Percentiles rank a stretch among this genome's conserved stretches.
phyloP scores from a whole-genome alignment of 2,888 invertebrate genomes.

The Xanthostigma xanthostigma region DNA sequence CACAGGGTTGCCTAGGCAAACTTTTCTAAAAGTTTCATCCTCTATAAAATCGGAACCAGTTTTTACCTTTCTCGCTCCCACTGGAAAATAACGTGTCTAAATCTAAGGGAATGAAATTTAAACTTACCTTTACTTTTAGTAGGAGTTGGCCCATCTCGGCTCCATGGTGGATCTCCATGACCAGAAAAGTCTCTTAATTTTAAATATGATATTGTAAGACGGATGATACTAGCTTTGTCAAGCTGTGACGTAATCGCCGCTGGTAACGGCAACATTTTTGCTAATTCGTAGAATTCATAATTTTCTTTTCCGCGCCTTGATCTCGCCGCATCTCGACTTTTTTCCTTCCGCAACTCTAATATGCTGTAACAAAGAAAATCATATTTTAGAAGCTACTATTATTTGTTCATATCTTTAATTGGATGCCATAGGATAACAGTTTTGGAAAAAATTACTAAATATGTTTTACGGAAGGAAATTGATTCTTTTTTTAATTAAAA shows the following conservation, averaged over 20 bases:
- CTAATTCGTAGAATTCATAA: constrained; percentile 91
- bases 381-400: constrained; percentile 2
- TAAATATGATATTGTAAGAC: constrained; percentile 90
- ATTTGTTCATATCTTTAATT: constrained; percentile 7
- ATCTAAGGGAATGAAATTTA: neutral
- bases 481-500: neutral
- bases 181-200: constrained; percentile 88
- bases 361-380: constrained; percentile 52
- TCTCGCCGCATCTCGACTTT: constrained; percentile 83
- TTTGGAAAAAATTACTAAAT: constrained; percentile 1
- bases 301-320: constrained; percentile 89
- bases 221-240: constrained; percentile 92
- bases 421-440: constrained; percentile 2
- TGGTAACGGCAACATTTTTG: constrained; percentile 82
- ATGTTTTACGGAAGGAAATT: neutral
- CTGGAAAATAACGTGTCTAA: neutral
- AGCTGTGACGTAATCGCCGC: constrained; percentile 87
- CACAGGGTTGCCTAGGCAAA: too few species aligned
- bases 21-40: too few species aligned
- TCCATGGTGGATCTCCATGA: constrained; percentile 95
- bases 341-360: constrained; percentile 84
- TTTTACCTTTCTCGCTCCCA: too few species aligned
- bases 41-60: too few species aligned
- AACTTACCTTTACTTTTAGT: constrained; percentile 70
- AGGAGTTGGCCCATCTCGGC: constrained; percentile 59